phyloP scores from a whole-genome alignment of 2,888 invertebrate species.

The Spodoptera exigua region DNA sequence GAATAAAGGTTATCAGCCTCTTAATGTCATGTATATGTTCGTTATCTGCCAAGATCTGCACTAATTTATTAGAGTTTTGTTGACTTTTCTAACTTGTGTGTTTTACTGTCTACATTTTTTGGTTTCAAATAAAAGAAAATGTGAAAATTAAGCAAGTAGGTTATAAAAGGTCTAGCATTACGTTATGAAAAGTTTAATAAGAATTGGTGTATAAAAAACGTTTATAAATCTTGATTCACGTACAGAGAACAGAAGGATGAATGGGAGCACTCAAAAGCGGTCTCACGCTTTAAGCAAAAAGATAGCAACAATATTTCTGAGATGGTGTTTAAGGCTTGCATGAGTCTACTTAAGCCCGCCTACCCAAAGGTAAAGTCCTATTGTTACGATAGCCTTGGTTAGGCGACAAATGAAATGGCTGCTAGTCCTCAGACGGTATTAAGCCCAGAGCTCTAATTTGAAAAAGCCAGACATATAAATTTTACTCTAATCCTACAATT shows the following conservation, averaged over 20 bases:
- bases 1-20: constrained; percentile 86
- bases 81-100: constrained; percentile 45
- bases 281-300: constrained; percentile 33
- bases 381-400: constrained; percentile 69
- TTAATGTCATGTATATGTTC: constrained; percentile 79
- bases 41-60: constrained; percentile 77
- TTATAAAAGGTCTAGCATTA: too few relatives aligned
- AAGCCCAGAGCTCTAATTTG: constrained; percentile 83
- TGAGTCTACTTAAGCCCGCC: constrained; percentile 43
- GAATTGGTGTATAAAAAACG: not conserved
- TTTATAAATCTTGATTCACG: not conserved
- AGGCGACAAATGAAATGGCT: constrained; percentile 75
- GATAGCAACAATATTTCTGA: constrained; percentile 38
- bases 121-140: constrained; percentile 8
- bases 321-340: constrained; percentile 42
- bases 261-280: constrained; percentile 14
- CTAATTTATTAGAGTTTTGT: constrained; percentile 65
- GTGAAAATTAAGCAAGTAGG: too few relatives aligned
- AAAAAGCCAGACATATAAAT: constrained; percentile 88
- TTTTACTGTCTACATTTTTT: constrained; percentile 14
- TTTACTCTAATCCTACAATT: constrained; percentile 84
- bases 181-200: not conserved
- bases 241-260: constrained; percentile 7
- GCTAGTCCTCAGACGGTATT: constrained; percentile 77
- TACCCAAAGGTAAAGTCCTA: constrained; percentile 61